These are phyloP conservation scores for Stenotaenia linearis DNA, from an alignment of 2,888 invertebrate genomes.

Conservation along the genomic window DNA sequence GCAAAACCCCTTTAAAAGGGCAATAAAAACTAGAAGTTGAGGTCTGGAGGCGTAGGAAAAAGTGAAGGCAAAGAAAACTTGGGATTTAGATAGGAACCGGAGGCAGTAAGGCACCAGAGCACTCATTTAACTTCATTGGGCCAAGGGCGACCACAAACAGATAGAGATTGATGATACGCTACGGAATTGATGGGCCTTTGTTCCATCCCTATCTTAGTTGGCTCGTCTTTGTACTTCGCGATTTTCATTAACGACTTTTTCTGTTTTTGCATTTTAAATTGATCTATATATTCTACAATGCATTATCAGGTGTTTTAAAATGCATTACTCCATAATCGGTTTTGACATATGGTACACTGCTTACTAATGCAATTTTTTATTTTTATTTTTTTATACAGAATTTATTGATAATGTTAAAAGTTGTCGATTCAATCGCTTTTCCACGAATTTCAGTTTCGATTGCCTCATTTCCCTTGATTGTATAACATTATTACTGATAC, in stretches of 20 bases:
- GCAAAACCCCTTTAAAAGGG: neutral
- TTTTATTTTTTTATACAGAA: too few species aligned
- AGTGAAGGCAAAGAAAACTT: neutral
- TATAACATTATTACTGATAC: too few species aligned
- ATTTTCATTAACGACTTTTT: neutral
- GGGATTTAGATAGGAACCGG: neutral
- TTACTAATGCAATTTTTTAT: too few species aligned
- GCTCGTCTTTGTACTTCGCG: neutral
- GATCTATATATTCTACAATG: too few species aligned
- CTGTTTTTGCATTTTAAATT: neutral
- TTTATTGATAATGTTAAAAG: too few species aligned
- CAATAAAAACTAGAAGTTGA: neutral
- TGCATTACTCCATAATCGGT: too few species aligned
- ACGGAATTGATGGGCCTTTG: neutral
- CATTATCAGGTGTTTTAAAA: too few species aligned
- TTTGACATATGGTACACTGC: too few species aligned
- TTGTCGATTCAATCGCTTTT: too few species aligned
- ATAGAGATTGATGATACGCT: neutral
- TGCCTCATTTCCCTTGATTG: too few species aligned
- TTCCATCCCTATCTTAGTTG: neutral
- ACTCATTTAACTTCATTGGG: neutral
- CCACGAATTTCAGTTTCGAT: too few species aligned
- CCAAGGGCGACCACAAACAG: neutral
- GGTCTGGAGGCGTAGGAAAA: neutral
- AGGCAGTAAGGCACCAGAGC: neutral